Base-by-base conservation (phyloP, 2,797 vertebrate genomes). In the Balearica regulorum region DNA sequence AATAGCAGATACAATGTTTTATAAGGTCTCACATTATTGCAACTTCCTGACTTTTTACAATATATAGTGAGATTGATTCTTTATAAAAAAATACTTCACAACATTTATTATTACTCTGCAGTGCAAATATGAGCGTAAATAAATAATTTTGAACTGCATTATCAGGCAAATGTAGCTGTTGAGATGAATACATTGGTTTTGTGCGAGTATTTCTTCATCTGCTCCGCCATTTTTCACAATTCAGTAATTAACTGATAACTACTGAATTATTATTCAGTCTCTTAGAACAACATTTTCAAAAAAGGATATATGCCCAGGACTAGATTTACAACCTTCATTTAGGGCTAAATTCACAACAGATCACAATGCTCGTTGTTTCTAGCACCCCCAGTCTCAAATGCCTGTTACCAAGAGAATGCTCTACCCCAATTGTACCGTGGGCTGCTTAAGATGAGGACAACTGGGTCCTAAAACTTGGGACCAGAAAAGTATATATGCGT, bases 121-220 rank as follows among this genome's bases (percentile, higher is more conserved):
- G 82, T 89, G 77, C 68, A 84, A 92, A 81, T 94, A 94, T 86
- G 53, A 94, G 55, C 0, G 6, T 96, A 95, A 97, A 97, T 94
- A 97, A 96, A 93, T 96, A 90, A 94, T 90, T 95, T 86, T 92
- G 84, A 96, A 60, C 92, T 69, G 55, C 60, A 62, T 87, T 96
- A 94, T 94, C 86, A 96, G 75, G 86, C 43, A 96, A 95, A 96
- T 61, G 71, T 95, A 93, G 72, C 87, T 93, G 77, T 87, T 96
- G 91, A 91, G 88, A 82, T 76, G 33, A 95, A 94, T 95, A 62
- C 46, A 46, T 87, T 84, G 71, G 33, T 29, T 96, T 96, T 94
- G 35, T 75, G 58, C 22, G 78, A 61, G 58, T 43, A 72, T 85
- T 95, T 94, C 54, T 87, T 96, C 83, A 85, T 80, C 58, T 93